Evolutionary conservation across 2,797 vertebrate species (phyloP).

Genomic region (Lacerta viridis): DNA sequence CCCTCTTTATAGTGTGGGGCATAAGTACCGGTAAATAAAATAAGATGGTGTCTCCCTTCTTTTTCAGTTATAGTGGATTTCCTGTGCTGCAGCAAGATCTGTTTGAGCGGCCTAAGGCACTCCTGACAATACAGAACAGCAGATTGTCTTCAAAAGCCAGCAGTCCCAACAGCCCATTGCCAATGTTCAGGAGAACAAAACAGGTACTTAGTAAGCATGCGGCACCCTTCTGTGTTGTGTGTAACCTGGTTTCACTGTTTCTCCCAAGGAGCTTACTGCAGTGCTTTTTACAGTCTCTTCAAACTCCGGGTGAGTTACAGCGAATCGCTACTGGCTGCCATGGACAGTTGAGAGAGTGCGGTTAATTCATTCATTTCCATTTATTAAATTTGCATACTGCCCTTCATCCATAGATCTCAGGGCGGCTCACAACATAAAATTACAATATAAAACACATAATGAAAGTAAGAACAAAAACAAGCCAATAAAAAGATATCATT

Average conservation of each 20-base stretch:
- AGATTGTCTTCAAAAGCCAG: constrained; percentile 87
- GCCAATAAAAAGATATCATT: too few species aligned
- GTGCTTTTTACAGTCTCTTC: neutral
- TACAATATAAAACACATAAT: too few species aligned
- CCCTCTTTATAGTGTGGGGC: neutral
- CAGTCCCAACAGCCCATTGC: constrained; percentile 93
- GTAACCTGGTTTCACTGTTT: neutral
- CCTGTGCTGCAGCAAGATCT: constrained; percentile 92
- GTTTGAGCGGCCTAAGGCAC: constrained; percentile 89
- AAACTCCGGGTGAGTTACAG: neutral
- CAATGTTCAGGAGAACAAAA: constrained; percentile 97
- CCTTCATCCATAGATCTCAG: too few species aligned
- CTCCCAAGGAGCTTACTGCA: neutral
- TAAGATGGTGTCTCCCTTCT: constrained; percentile 33
- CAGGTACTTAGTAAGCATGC: constrained; percentile 85
- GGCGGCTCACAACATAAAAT: too few species aligned
- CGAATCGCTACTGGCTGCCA: neutral
- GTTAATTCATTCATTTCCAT: too few species aligned
- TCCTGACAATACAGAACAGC: constrained; percentile 81
- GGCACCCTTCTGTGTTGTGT: neutral
- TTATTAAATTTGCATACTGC: too few species aligned
- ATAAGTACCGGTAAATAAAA: neutral
- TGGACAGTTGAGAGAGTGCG: too few species aligned
- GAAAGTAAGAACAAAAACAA: too few species aligned
- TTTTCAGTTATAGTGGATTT: constrained; percentile 93